Base-by-base conservation (phyloP, 2,888 invertebrate genomes). In the Protophormia terraenovae region DNA sequence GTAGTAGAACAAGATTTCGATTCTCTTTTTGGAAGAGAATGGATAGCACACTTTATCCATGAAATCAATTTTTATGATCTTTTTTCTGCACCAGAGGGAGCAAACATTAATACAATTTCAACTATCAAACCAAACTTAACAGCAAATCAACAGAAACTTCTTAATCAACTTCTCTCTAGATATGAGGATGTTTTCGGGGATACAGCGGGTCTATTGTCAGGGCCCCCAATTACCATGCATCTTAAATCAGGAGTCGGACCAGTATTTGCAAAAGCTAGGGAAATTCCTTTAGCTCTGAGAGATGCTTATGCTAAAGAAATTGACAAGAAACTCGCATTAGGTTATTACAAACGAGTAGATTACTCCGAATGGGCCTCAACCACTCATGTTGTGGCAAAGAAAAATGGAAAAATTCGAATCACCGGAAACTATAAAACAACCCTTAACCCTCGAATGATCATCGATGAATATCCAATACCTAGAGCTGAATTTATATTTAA, bases 291-390 rank as follows among this genome's bases (percentile, higher is more conserved):
- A 38, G 64, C 69, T 22, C 38, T 41, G 41, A 47, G 38, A 22
- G 19, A 62, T 62, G 60, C 60, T 8, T 73, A 80, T 16, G 50
- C 50, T 24, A 66, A 58, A 22, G 60, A 81, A 50, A 81, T 66
- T 5, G 80, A 73, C 29, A 45, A n/a, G 5, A 73, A 80, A 66
- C 38, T 81, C 19, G 38, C 38, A 4, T 41, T 41, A 14, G 27
- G 27, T 14, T 55, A 50, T 7, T 50, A 50, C 47, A 50, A 50
- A 50, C 47, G 22, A 22, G 47, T 50, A 2, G 47, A 50, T 2
- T 50, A 8, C 19, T 50, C 47, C 8, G 47, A 50, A 50, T 50
- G 47, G 47, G 47, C 47, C 5, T 50, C 47, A 50, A 50, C 47
- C 8, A 50, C 47, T 16, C 47, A 50, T 50, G 47, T 50, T 16